Evolutionary conservation across 2,888 invertebrate genomes (phyloP).

Genomic region (Mystacides longicornis): DNA sequence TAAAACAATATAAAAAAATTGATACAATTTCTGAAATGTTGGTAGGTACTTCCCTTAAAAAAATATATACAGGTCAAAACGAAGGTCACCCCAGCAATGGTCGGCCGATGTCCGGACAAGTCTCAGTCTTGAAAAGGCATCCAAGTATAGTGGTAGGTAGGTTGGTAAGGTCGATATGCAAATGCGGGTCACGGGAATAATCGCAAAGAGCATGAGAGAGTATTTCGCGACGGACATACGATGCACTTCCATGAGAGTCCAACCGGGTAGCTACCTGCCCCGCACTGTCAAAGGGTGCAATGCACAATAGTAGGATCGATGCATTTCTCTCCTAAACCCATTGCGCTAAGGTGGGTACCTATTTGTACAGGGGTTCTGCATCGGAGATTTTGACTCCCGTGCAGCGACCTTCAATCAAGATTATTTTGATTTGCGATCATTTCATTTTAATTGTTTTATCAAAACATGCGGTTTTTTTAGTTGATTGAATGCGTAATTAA

Average conservation of each 20-base stretch:
- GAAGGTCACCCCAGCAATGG: neutral
- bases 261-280: conserved; percentile 7
- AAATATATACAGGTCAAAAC: too few relatives aligned
- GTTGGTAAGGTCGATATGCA: conserved; percentile 23
- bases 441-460: too few relatives aligned
- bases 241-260: neutral
- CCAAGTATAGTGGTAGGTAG: neutral
- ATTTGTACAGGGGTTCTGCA: too few relatives aligned
- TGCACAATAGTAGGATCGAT: neutral
- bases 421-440: too few relatives aligned
- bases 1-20: too few relatives aligned
- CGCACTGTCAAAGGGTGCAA: neutral
- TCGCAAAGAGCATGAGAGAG: conserved; percentile 26
- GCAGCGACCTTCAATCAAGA: too few relatives aligned
- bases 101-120: conserved; percentile 13
- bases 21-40: too few relatives aligned
- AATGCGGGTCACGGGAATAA: conserved; percentile 26
- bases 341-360: too few relatives aligned
- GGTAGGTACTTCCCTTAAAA: too few relatives aligned
- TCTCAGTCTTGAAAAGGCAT: neutral
- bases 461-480: too few relatives aligned
- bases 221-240: conserved; percentile 21
- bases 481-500: too few relatives aligned
- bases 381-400: too few relatives aligned
- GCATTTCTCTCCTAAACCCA: neutral